These are phyloP conservation scores for Equus przewalskii DNA, from an alignment of 2,113 vertebrate genomes.

Conservation along the genomic window DNA sequence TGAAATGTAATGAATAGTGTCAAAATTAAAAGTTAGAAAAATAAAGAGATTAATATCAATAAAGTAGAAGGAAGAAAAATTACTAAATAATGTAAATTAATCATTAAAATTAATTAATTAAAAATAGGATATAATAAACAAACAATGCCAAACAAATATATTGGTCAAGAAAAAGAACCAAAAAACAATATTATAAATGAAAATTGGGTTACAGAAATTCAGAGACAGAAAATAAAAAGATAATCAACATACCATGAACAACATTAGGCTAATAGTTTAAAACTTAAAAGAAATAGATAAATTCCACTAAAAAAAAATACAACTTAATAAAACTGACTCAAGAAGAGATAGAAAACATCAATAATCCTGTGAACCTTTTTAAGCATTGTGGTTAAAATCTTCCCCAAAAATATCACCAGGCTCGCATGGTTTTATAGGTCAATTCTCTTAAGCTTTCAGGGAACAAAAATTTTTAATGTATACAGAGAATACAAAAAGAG, in stretches of 20 bases:
- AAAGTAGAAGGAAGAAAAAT: not conserved
- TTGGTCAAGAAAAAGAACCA: not conserved
- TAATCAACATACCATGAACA: not conserved
- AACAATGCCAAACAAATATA: not conserved
- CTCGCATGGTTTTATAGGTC: not conserved
- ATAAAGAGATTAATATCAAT: not conserved
- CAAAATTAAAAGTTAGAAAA: conserved; percentile 39
- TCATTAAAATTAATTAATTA: not conserved
- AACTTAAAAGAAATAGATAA: conserved; percentile 50
- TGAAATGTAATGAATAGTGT: not conserved
- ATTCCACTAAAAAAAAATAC: not conserved
- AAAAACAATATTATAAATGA: not conserved
- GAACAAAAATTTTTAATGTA: not conserved
- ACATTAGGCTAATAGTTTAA: not conserved
- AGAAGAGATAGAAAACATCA: conserved; percentile 23
- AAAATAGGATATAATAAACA: not conserved
- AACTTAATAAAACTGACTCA: conserved; percentile 9
- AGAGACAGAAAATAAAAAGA: not conserved
- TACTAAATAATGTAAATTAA: not conserved
- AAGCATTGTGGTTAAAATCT: not conserved
- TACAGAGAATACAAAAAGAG: not conserved
- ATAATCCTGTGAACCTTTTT: not conserved
- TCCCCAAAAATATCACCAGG: not conserved
- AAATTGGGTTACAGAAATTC: conserved; percentile 20
- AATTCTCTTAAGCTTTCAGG: not conserved